Base-by-base conservation (phyloP, 1,140 invertebrate genomes). In the Drosophila bocki region DNA sequence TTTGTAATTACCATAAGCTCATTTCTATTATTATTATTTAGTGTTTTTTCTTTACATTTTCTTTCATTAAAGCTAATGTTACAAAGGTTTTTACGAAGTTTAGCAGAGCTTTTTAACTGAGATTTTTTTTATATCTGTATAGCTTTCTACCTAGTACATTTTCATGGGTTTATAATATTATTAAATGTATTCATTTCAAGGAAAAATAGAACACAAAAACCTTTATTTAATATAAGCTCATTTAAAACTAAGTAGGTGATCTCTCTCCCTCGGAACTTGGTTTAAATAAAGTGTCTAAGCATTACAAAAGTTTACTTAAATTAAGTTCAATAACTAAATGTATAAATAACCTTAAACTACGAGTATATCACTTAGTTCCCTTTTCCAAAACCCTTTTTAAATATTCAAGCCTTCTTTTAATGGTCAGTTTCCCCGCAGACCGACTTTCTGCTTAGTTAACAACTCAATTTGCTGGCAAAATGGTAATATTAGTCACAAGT, bases 381-480 rank as follows among this genome's bases (percentile, higher is more conserved):
- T 2, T 51, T 17, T 13, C 2, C 0, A 19, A 7, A 19, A 7
- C 3, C 6, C 7, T 9, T 19, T 35, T 37, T 5, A 37, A 53
- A 35, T 35, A 53, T n/a, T 37, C 7, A 19, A 54, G 17, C 51
- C 2, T 13, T 29, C 26, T 32, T 54, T 37, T 56, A 22, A 41
- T 26, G 35, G 9, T 7, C 41, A 9, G 39, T 17, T 17, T 39
- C 22, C 6, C 12, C 12, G 12, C 7, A 5, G 7, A 0, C 5
- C 12, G 12, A 12, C 58, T 37, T 61, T 35, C 13, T 19, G 22
- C 35, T 15, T 19, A 6, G 61, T 37, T 26, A 22, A 32, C 68
- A 45, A 35, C 44, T 62, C 29, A 63, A 68, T 51, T 51, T 42
- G 11, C n/a, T 26, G n/a, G 54, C 15, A 22, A 63, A 39, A 39